Conservation (phyloP, 2,797 vertebrate species). For the Carcharodon carcharias region DNA sequence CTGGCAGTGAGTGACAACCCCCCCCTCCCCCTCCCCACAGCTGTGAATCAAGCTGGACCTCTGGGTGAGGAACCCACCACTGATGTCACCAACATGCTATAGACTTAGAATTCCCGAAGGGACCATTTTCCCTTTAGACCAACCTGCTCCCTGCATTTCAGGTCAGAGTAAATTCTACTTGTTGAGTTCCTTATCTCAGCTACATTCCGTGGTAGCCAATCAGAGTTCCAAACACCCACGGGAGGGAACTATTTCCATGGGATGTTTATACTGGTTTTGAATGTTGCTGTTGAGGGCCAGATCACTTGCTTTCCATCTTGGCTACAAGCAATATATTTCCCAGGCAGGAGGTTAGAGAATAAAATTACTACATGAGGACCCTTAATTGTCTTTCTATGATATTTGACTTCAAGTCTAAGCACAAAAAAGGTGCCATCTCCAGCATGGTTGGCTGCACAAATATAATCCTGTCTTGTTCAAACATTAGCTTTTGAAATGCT, state of each 20-base stretch:
- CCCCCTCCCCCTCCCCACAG: too few species aligned
- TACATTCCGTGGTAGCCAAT: background rate
- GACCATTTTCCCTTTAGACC: too few species aligned
- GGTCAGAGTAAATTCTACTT: too few species aligned
- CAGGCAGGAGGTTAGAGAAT: background rate
- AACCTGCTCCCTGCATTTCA: too few species aligned
- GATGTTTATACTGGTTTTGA: background rate
- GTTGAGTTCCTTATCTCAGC: background rate
- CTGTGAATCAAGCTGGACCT: too few species aligned
- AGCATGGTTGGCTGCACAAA: background rate
- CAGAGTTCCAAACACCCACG: background rate
- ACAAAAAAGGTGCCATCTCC: background rate
- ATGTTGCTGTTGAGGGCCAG: background rate
- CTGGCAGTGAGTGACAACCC: too few species aligned
- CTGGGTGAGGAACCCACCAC: too few species aligned
- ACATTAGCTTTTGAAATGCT: background rate
- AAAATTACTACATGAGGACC: background rate
- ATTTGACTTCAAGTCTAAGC: background rate
- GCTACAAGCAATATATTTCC: background rate
- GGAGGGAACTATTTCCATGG: background rate
- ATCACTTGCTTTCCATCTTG: background rate
- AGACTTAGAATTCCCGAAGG: too few species aligned
- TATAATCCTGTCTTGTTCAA: background rate
- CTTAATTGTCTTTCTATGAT: background rate
- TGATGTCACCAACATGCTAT: too few species aligned